phyloP scores from a whole-genome alignment of 2,113 vertebrate species.

The Suncus etruscus region DNA sequence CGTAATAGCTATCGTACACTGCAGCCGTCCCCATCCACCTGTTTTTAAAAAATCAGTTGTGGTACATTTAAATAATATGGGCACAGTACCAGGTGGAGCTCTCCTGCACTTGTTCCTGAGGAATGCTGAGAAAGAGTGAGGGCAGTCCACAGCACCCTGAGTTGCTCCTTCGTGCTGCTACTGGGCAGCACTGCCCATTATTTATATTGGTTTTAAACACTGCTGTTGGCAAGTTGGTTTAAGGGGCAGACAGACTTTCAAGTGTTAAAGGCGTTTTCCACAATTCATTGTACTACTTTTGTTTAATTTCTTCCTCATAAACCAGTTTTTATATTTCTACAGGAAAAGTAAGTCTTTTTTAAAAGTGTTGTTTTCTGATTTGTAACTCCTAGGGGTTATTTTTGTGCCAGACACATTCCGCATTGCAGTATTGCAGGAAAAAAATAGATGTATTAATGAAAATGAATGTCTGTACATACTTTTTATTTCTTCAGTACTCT shows the following conservation, averaged over 20 bases:
- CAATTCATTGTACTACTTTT: slow-evolving; percentile 82
- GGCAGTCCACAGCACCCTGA: slow-evolving; percentile 51
- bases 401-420: slow-evolving; percentile 90
- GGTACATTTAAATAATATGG: slow-evolving; percentile 77
- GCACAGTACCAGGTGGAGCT: slow-evolving; percentile 78
- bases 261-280: slow-evolving; percentile 84
- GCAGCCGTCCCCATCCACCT: background rate
- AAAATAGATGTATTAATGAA: slow-evolving; percentile 85
- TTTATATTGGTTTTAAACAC: slow-evolving; percentile 88
- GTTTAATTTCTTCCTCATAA: slow-evolving; percentile 84
- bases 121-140: slow-evolving; percentile 56
- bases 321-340: slow-evolving; percentile 87
- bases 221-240: slow-evolving; percentile 81
- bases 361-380: slow-evolving; percentile 83
- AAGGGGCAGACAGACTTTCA: slow-evolving; percentile 79
- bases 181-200: slow-evolving; percentile 78
- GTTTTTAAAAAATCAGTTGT: slow-evolving; percentile 38
- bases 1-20: slow-evolving; percentile 87
- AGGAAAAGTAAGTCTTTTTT: slow-evolving; percentile 85
- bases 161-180: slow-evolving; percentile 81
- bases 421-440: slow-evolving; percentile 86
- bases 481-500: slow-evolving; percentile 82
- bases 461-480: slow-evolving; percentile 85
- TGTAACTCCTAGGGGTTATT: slow-evolving; percentile 77
- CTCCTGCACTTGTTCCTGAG: slow-evolving; percentile 70